phyloP scores from a whole-genome alignment of 2,113 vertebrate genomes.

The Callipepla squamata region DNA sequence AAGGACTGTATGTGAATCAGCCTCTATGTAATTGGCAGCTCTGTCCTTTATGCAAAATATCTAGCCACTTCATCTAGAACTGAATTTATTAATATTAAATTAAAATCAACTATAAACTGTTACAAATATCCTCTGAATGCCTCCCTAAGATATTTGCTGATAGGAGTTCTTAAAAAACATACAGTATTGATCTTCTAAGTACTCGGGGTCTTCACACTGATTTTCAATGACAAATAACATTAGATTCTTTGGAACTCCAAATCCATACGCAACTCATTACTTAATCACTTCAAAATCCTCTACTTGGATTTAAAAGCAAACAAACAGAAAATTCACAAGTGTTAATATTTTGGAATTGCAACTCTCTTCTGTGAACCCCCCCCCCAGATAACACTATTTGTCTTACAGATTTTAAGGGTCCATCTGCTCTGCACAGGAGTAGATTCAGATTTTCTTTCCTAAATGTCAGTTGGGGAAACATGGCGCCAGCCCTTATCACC shows the following conservation, averaged over 20 bases:
- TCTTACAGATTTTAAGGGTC: not conserved
- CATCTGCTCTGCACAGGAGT: not conserved
- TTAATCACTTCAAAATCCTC: not conserved
- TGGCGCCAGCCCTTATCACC: not conserved
- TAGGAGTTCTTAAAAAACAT: not conserved
- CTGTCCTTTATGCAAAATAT: not conserved
- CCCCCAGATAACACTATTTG: not conserved
- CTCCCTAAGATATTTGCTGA: not conserved
- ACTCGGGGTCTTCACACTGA: not conserved
- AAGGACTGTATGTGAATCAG: not conserved
- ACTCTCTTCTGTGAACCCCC: not conserved
- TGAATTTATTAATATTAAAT: not conserved
- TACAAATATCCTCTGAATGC: not conserved
- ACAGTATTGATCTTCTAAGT: not conserved
- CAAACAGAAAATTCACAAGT: fast-evolving
- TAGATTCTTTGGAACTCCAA: not conserved
- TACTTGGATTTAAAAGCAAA: not conserved
- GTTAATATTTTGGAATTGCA: not conserved
- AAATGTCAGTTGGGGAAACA: not conserved
- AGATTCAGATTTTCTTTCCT: not conserved
- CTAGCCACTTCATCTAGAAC: not conserved
- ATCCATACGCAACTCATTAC: not conserved
- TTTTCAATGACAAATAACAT: not conserved
- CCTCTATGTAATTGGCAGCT: not conserved
- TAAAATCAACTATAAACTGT: not conserved